Conservation (phyloP, 2,113 vertebrate species). For the Ochotona curzoniae region DNA sequence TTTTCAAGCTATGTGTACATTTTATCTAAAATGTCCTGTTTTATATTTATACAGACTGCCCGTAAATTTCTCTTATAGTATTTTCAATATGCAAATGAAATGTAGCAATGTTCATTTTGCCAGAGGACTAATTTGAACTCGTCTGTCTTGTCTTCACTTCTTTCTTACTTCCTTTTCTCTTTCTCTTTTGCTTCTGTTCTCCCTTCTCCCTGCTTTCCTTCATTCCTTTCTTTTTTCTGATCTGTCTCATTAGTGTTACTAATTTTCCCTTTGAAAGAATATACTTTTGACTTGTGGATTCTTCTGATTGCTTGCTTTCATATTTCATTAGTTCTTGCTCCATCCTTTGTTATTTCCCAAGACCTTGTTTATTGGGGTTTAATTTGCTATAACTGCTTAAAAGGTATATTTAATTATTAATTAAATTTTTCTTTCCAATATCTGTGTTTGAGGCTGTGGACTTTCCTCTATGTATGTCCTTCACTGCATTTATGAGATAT, state of each 20-base stretch:
- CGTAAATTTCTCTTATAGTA: neutral
- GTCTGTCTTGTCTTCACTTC: neutral
- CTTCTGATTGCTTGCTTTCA: neutral
- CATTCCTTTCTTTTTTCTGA: neutral
- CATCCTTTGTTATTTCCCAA: neutral
- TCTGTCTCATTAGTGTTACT: neutral
- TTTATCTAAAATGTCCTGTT: constrained; percentile 26
- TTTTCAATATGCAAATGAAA: constrained; percentile 23
- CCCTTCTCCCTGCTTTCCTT: no score
- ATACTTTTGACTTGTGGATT: neutral
- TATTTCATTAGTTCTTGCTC: neutral
- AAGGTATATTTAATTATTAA: neutral
- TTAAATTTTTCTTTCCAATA: neutral
- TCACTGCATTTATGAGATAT: neutral
- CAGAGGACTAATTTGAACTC: neutral
- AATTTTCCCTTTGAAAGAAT: neutral
- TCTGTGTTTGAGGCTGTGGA: neutral
- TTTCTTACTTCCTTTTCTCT: neutral
- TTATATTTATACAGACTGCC: neutral
- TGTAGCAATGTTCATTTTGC: neutral
- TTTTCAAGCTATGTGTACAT: constrained; percentile 19
- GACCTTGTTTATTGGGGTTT: neutral
- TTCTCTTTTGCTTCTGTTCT: neutral
- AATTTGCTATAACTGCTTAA: neutral
- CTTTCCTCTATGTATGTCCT: neutral